Percentiles rank a stretch among this genome's conserved stretches.
These are phyloP conservation scores for Avahi laniger DNA, from an alignment of 2,797 vertebrate species.

Conservation along the genomic window DNA sequence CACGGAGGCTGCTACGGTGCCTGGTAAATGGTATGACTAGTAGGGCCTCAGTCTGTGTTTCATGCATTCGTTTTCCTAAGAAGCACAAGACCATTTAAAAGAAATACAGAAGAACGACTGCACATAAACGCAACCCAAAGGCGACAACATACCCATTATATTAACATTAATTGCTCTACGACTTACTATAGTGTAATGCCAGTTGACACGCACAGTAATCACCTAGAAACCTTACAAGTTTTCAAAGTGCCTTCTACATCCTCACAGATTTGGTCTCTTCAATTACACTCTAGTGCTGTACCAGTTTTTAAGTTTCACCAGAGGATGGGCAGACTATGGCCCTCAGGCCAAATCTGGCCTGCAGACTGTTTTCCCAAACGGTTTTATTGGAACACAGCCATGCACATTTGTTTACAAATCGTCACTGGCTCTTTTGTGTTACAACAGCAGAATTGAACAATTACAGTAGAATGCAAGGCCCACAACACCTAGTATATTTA, in stretches of 20 bases:
- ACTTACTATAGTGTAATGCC: no score
- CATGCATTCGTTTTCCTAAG: neutral
- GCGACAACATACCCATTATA: neutral
- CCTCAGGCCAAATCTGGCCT: neutral
- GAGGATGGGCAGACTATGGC: neutral
- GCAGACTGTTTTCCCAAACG: neutral
- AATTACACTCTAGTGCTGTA: rapidly evolving
- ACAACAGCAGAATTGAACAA: neutral
- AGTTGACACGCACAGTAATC: rapidly evolving
- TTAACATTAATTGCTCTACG: neutral
- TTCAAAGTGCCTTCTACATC: neutral
- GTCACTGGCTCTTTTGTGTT: neutral
- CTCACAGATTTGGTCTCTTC: neutral
- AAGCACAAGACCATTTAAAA: neutral
- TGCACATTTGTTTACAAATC: neutral
- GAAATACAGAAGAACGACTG: neutral
- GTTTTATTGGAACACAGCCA: neutral
- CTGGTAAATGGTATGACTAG: no score
- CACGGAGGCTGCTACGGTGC: neutral
- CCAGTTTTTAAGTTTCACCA: neutral
- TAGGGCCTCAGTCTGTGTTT: neutral
- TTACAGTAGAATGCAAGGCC: neutral
- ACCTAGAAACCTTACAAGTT: neutral
- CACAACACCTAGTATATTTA: neutral
- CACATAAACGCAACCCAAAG: neutral